Conservation (phyloP, 2,113 vertebrate genomes). For the human (Homo sapiens) region DNA sequence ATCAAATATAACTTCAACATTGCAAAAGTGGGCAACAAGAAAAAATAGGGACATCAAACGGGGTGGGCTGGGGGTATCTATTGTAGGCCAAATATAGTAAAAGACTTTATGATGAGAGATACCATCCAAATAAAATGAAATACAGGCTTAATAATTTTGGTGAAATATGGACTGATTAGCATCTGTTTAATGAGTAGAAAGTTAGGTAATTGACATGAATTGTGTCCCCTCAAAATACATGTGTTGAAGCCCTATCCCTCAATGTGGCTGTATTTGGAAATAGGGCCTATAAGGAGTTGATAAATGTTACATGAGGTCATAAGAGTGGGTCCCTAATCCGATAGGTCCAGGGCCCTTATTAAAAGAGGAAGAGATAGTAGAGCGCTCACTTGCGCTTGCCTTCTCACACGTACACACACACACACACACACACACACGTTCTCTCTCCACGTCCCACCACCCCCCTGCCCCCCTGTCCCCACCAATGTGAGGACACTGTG, state of each 20-base stretch:
- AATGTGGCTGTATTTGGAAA: not conserved
- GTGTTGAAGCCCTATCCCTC: not conserved
- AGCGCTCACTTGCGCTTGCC: too few relatives aligned
- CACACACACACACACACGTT: not conserved
- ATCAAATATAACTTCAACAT: slow-evolving; percentile 9
- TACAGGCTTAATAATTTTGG: not conserved
- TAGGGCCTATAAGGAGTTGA: rapidly evolving
- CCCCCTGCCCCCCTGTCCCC: too few relatives aligned
- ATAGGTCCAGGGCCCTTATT: not conserved
- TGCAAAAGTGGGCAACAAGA: not conserved
- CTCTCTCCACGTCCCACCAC: not conserved
- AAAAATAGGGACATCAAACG: not conserved
- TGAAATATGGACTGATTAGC: not conserved
- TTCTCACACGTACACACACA: not conserved
- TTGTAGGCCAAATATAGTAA: not conserved
- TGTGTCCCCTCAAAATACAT: not conserved
- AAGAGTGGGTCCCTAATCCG: not conserved
- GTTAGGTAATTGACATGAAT: not conserved
- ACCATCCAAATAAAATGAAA: not conserved
- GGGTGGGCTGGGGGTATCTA: not conserved
- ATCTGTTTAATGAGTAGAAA: not conserved
- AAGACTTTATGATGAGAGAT: not conserved
- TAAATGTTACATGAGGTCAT: not conserved
- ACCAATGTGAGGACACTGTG: not conserved
- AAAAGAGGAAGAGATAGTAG: not conserved